phyloP scores from a whole-genome alignment of 2,113 vertebrate species.

The Zosterops japonicus region DNA sequence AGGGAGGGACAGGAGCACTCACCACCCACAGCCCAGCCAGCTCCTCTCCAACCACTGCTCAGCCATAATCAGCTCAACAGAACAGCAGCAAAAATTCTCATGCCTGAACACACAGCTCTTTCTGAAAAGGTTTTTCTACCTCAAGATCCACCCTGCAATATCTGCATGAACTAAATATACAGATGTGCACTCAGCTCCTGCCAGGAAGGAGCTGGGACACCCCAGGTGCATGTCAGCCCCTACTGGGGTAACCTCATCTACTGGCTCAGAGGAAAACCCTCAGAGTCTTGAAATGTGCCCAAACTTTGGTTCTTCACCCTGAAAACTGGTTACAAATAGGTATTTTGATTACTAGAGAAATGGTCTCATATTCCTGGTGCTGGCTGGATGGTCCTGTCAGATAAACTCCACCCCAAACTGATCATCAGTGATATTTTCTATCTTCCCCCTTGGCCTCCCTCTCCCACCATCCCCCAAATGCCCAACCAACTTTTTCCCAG shows the following conservation, averaged over 20 bases:
- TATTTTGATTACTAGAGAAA: background rate
- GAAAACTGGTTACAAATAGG: background rate
- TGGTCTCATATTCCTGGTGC: background rate
- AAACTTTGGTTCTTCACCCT: background rate
- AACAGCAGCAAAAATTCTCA: background rate
- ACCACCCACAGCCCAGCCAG: background rate
- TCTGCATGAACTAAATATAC: background rate
- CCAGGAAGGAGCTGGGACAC: background rate
- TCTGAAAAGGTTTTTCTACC: background rate
- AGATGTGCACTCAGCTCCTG: background rate
- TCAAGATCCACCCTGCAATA: fast-evolving
- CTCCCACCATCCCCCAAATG: background rate
- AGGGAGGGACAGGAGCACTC: background rate
- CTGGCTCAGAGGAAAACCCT: background rate
- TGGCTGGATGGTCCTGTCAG: background rate
- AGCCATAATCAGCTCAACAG: too few relatives aligned
- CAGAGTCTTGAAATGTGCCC: background rate
- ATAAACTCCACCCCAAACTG: background rate
- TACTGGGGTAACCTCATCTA: background rate
- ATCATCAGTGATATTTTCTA: background rate
- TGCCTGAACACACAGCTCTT: background rate
- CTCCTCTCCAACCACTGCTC: background rate
- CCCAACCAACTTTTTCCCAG: background rate
- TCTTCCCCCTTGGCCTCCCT: background rate
- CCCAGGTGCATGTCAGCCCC: background rate